phyloP scores from a whole-genome alignment of 2,113 vertebrate genomes.

The Peucedramus taeniatus region DNA sequence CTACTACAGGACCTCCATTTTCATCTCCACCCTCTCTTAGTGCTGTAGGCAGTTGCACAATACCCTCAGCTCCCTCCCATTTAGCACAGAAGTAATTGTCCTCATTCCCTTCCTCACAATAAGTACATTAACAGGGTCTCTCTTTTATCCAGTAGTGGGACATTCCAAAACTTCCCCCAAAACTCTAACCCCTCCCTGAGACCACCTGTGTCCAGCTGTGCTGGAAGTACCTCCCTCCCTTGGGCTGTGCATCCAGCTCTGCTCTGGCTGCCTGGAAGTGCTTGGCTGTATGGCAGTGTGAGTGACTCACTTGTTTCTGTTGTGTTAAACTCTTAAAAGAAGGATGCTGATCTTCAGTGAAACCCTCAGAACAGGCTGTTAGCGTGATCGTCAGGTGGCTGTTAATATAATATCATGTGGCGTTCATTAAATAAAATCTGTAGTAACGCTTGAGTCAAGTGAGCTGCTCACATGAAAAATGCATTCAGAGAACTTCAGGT shows the following conservation, averaged over 20 bases:
- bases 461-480: not conserved
- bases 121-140: rapidly evolving
- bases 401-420: not conserved
- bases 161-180: not conserved
- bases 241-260: rapidly evolving
- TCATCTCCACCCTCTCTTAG: not conserved
- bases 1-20: not conserved
- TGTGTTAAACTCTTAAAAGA: not conserved
- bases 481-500: not conserved
- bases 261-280: not conserved
- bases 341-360: not conserved
- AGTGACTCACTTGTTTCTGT: not conserved
- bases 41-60: not conserved
- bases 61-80: not conserved
- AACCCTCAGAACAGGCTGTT: not conserved
- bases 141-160: not conserved
- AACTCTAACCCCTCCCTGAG: not conserved
- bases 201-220: rapidly evolving
- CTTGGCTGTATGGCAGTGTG: rapidly evolving
- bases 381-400: not conserved
- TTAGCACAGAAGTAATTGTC: rapidly evolving
- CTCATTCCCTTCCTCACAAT: not conserved
- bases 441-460: not conserved
- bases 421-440: not conserved
- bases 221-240: not conserved